Conservation (phyloP, 2,113 vertebrate genomes). For the Channa argus region DNA sequence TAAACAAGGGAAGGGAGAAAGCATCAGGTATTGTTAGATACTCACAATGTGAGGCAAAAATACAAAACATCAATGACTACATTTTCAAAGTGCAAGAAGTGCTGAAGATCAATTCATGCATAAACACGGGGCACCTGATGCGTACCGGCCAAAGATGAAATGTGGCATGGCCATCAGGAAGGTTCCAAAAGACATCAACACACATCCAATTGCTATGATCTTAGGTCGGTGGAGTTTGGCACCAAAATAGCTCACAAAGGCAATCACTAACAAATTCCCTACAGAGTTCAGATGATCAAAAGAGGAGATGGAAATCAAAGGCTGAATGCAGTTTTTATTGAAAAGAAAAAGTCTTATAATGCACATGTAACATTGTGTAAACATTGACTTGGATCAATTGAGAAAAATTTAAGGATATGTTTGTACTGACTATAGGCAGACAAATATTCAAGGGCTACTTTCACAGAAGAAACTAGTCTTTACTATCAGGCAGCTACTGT, state of each 20-base stretch:
- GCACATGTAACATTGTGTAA: background rate
- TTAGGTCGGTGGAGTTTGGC: slow-evolving; percentile 93
- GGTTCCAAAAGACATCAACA: slow-evolving; percentile 93
- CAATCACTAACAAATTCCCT: slow-evolving; percentile 96
- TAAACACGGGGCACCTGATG: slow-evolving; percentile 1
- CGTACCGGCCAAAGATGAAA: slow-evolving; percentile 93
- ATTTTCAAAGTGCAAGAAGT: background rate
- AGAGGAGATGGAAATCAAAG: background rate
- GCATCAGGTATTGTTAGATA: slow-evolving; percentile 62
- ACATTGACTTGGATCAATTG: background rate
- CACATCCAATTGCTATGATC: slow-evolving; percentile 91
- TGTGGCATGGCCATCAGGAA: slow-evolving; percentile 93
- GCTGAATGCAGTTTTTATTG: background rate
- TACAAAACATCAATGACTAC: background rate
- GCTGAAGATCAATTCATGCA: background rate
- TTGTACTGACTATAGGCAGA: background rate
- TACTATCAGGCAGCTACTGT: background rate
- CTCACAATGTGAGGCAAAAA: slow-evolving; percentile 42
- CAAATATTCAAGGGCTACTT: background rate
- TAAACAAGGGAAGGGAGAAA: slow-evolving; percentile 71
- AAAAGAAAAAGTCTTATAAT: too few relatives aligned
- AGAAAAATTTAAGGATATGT: too few relatives aligned
- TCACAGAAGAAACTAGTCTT: background rate
- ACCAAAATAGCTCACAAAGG: slow-evolving; percentile 96
- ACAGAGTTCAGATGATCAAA: slow-evolving; percentile 31